Base-by-base conservation (phyloP, 2,113 vertebrate genomes). In the Paradisaea rubra region DNA sequence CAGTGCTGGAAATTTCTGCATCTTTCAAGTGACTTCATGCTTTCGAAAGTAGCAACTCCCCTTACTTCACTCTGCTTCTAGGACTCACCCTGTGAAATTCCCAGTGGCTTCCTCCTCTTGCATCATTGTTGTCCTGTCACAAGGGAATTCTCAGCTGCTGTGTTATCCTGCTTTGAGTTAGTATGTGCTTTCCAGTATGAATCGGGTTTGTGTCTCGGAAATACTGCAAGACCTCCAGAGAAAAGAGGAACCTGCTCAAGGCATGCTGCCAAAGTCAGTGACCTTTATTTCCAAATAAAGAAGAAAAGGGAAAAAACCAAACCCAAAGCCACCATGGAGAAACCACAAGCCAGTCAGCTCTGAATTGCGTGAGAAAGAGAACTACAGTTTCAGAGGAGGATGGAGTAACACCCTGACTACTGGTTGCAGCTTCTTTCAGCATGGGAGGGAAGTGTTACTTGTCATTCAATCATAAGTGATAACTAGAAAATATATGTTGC, bases 341-440 rank as follows among this genome's bases (percentile, higher is more conserved):
- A 86, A 71, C 18, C 35, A 47, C 31, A 87, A 74, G 22, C 22
- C 57, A 84, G 44, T 33, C 56, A 70, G 24, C 14, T 44, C 22
- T 6, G 6, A 89, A 66, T 6, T 73, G 7, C 5, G 1, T 13
- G 9, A 77, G 44, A 52, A 68, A 78, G 37, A 90, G 50, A 42
- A 49, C 31, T 82, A 21, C 24, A 41, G 1, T 78, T 91, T 93
- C 64, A 70, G 50, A 81, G 77, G 23, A 74, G 30, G 80, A 35
- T 71, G 52, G 73, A 91, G 65, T 77, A 81, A 77, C 37, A 68
- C 27, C 20, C 61, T 71, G 47, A 93, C 44, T 91, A 52, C 63
- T 91, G 37, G 18, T 91, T 93, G 50, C 45, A 96, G 28, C 39
- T 86, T 81, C 71, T 87, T 95, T 90, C 73, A 85, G 53, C 64